Percentiles rank a stretch among this genome's conserved stretches.
Evolutionary conservation across 2,113 vertebrate genomes (phyloP).

Genomic region (Microcebus tavaratra): DNA sequence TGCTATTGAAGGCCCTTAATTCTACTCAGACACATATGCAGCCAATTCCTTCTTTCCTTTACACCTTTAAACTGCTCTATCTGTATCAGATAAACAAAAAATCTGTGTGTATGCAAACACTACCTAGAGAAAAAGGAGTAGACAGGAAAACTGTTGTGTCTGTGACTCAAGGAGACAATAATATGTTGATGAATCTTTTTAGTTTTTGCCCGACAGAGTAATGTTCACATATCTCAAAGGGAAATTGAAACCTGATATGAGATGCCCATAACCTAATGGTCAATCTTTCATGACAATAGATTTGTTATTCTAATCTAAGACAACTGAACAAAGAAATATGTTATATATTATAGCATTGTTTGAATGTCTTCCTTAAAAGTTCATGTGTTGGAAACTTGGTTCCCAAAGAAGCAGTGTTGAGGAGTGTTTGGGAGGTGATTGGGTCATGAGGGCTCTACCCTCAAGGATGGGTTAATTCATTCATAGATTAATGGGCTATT

Average conservation of each 20-base stretch:
- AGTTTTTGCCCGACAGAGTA: background rate
- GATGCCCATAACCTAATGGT: background rate
- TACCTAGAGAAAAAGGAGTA: background rate
- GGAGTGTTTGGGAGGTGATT: background rate
- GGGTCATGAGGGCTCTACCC: background rate
- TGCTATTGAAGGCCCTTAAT: background rate
- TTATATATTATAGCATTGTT: background rate
- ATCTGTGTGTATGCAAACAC: background rate
- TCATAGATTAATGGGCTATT: background rate
- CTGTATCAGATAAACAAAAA: background rate
- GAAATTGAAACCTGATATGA: background rate
- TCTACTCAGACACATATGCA: background rate
- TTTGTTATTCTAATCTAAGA: background rate
- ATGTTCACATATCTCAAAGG: background rate
- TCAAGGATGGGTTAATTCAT: background rate
- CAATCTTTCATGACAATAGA: background rate
- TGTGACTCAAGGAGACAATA: background rate
- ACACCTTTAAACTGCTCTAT: background rate
- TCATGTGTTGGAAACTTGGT: background rate
- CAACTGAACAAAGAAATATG: background rate
- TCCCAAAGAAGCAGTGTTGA: background rate
- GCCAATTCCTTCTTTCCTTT: background rate
- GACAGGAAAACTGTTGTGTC: background rate
- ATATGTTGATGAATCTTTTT: background rate
- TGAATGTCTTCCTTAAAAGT: background rate